A percentile compares a stretch with the other conserved stretches of the same genome.
Conservation (phyloP, 2,888 invertebrate genomes). For the Mellilla xanthometata region DNA sequence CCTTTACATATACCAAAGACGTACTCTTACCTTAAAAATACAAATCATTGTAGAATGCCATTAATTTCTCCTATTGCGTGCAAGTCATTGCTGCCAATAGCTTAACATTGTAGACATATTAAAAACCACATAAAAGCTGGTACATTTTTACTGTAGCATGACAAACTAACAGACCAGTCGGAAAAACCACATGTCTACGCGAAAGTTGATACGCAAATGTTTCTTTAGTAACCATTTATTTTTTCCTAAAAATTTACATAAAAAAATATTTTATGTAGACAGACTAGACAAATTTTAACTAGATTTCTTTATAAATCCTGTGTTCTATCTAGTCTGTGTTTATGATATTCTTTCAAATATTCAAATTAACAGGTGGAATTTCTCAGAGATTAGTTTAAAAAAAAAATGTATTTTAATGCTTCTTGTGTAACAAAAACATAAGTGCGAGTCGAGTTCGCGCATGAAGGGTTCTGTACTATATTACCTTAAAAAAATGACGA, state of each 20-base stretch:
- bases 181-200: constrained; percentile 8
- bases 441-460: too few species aligned
- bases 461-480: too few species aligned
- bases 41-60: constrained; percentile 7
- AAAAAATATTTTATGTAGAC: too few species aligned
- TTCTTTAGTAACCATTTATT: constrained; percentile 1
- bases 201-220: constrained; percentile 12
- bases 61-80: constrained; percentile 41
- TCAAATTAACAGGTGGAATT: too few species aligned
- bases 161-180: constrained; percentile 10
- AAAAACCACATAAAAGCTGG: constrained; percentile 5
- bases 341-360: too few species aligned
- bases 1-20: background rate
- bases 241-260: too few species aligned
- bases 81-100: constrained; percentile 20
- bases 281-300: background rate
- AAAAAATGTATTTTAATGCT: too few species aligned
- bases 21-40: constrained; percentile 6
- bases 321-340: constrained; percentile 14
- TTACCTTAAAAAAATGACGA: too few species aligned
- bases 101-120: constrained; percentile 18
- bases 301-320: constrained; percentile 2
- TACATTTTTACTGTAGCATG: constrained; percentile 2
- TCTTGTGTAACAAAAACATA: too few species aligned
- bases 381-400: too few species aligned